phyloP scores from a whole-genome alignment of 92 coral and sea anemone genomes.

The Palythoa heliodiscus region DNA sequence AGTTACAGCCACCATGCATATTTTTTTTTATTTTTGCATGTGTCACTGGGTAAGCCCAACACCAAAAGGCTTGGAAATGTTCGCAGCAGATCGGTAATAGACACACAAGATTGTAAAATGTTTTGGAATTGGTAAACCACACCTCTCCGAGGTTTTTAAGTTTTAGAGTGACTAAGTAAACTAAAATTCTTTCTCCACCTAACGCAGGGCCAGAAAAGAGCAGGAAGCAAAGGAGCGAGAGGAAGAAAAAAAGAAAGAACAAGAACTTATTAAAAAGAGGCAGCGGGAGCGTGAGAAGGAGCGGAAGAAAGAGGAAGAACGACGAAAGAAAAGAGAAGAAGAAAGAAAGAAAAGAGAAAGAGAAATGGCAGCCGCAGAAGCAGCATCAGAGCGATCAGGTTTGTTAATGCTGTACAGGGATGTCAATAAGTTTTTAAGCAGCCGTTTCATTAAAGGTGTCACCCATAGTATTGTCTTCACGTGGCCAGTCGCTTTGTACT shows the following conservation, averaged over 20 bases:
- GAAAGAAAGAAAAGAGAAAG: slow-evolving; percentile 31
- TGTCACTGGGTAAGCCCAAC: too few species aligned
- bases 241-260: slow-evolving; percentile 30
- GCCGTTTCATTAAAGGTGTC: too few species aligned
- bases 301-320: slow-evolving; percentile 21
- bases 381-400: slow-evolving; percentile 34
- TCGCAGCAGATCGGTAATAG: too few species aligned
- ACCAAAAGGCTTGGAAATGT: too few species aligned
- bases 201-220: slow-evolving; percentile 17
- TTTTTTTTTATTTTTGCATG: too few species aligned
- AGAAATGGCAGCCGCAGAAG: slow-evolving; percentile 30
- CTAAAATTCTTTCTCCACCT: neutral
- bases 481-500: too few species aligned
- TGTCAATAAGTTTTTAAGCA: too few species aligned
- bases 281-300: slow-evolving; percentile 30
- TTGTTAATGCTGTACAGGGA: neutral
- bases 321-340: slow-evolving; percentile 26
- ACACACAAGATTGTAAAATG: too few species aligned
- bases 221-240: slow-evolving; percentile 23
- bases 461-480: too few species aligned
- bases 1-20: too few species aligned
- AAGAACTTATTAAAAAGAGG: slow-evolving; percentile 18
- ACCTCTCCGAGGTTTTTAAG: too few species aligned
- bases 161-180: neutral
- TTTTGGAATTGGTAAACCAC: too few species aligned